phyloP scores from a whole-genome alignment of 2,888 invertebrate genomes.

The Melanotus villosus region DNA sequence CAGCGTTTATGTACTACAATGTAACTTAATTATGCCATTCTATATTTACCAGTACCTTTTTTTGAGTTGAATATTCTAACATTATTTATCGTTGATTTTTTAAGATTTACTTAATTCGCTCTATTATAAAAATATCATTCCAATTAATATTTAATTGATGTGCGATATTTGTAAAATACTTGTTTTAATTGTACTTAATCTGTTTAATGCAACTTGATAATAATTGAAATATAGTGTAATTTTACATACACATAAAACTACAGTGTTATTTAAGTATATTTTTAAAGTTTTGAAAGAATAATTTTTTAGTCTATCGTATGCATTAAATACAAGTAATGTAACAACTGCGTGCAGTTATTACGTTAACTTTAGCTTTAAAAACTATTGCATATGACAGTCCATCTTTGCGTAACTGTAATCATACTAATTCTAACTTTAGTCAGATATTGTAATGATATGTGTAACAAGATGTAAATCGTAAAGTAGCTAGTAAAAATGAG shows the following conservation, averaged over 20 bases:
- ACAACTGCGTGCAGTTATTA: slow-evolving; percentile 34
- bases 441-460: slow-evolving; percentile 54
- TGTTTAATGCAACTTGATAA: slow-evolving; percentile 59
- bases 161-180: slow-evolving; percentile 46
- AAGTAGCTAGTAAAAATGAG: slow-evolving; percentile 38
- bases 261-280: slow-evolving; percentile 54
- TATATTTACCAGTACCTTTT: slow-evolving; percentile 20
- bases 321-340: slow-evolving; percentile 36
- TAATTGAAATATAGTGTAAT: slow-evolving; percentile 61
- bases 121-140: slow-evolving; percentile 38
- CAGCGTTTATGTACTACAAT: slow-evolving; percentile 40
- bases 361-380: slow-evolving; percentile 44
- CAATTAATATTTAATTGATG: slow-evolving; percentile 44
- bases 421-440: slow-evolving; percentile 57
- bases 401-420: slow-evolving; percentile 64
- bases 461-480: slow-evolving; percentile 46
- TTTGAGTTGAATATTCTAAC: slow-evolving; percentile 10
- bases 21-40: slow-evolving; percentile 2
- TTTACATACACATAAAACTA: slow-evolving; percentile 64
- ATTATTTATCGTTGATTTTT: slow-evolving; percentile 32
- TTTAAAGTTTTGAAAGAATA: slow-evolving; percentile 52
- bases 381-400: slow-evolving; percentile 67
- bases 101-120: slow-evolving; percentile 35
- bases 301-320: slow-evolving; percentile 42
- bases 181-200: slow-evolving; percentile 52